Conservation (phyloP, 1,140 invertebrate species). For the Drosophila kurseongensis region DNA sequence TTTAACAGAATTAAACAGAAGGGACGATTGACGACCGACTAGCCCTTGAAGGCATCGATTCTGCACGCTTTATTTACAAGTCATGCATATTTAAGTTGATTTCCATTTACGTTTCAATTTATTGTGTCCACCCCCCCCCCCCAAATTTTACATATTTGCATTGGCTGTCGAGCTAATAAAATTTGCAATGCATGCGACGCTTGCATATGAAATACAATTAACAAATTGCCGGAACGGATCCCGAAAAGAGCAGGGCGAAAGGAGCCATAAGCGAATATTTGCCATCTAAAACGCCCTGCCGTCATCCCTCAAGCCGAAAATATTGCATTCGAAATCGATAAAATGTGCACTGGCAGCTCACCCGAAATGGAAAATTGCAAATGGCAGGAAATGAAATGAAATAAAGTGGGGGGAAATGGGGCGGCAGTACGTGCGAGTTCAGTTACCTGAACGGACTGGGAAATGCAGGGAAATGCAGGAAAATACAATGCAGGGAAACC, state of each 20-base stretch:
- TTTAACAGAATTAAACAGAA: conserved; percentile 26
- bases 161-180: conserved; percentile 47
- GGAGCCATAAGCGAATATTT: neutral
- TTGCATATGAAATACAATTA: conserved; percentile 70
- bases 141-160: conserved; percentile 27
- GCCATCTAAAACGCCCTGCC: neutral
- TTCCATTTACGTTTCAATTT: conserved; percentile 75
- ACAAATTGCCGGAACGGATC: conserved; percentile 52
- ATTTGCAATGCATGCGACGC: conserved; percentile 53
- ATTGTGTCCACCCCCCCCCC: conserved; percentile 1
- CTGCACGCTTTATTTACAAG: conserved; percentile 55
- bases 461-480: neutral
- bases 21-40: neutral
- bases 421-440: conserved; percentile 17
- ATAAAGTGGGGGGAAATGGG: conserved; percentile 22
- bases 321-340: conserved; percentile 60
- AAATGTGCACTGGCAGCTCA: conserved; percentile 53
- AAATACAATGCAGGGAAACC: conserved; percentile 6
- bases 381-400: conserved; percentile 61
- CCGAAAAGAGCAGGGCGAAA: conserved; percentile 12
- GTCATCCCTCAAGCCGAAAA: conserved; percentile 23
- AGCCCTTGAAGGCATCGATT: conserved; percentile 27
- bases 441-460: conserved; percentile 23
- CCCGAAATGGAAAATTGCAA: conserved; percentile 53
- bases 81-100: conserved; percentile 75